Evolutionary conservation across 2,797 vertebrate genomes (phyloP).

Genomic region (Ctenopoma multispine): DNA sequence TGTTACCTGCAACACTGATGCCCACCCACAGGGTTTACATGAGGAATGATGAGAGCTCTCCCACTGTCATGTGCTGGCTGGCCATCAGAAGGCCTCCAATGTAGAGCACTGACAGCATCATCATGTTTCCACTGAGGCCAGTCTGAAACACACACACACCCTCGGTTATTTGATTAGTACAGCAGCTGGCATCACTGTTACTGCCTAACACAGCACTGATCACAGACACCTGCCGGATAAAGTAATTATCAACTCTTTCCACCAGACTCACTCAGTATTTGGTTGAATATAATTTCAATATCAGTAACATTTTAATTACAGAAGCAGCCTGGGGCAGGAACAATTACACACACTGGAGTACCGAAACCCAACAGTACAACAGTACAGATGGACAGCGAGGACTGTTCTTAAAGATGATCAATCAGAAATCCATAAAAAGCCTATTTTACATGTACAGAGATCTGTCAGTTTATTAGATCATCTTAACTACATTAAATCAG

Average conservation of each 20-base stretch:
- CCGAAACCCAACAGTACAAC: not conserved
- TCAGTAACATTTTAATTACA: not conserved
- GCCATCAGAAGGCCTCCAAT: slow-evolving; percentile 96
- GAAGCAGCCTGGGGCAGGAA: not conserved
- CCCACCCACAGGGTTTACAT: slow-evolving; percentile 99
- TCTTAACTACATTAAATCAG: not conserved
- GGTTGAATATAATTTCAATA: not conserved
- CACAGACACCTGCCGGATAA: slow-evolving; percentile 7
- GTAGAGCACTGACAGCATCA: slow-evolving; percentile 94
- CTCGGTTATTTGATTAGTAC: slow-evolving; percentile 34
- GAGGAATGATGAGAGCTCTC: slow-evolving; percentile 96
- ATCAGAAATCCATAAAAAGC: not conserved
- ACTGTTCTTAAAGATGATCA: not conserved
- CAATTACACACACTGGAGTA: not conserved
- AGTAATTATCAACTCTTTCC: not conserved
- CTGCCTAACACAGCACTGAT: slow-evolving; percentile 13
- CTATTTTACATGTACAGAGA: not conserved
- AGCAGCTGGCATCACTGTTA: slow-evolving; percentile 29
- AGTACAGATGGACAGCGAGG: not conserved
- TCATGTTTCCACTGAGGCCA: slow-evolving; percentile 95
- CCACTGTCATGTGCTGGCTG: slow-evolving; percentile 93
- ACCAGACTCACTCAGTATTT: not conserved
- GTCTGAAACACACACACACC: slow-evolving; percentile 81
- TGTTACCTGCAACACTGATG: slow-evolving; percentile 93
- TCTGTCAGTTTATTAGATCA: not conserved